Evolutionary conservation across 2,888 invertebrate species (phyloP).

Genomic region (Drosophila conformis): DNA sequence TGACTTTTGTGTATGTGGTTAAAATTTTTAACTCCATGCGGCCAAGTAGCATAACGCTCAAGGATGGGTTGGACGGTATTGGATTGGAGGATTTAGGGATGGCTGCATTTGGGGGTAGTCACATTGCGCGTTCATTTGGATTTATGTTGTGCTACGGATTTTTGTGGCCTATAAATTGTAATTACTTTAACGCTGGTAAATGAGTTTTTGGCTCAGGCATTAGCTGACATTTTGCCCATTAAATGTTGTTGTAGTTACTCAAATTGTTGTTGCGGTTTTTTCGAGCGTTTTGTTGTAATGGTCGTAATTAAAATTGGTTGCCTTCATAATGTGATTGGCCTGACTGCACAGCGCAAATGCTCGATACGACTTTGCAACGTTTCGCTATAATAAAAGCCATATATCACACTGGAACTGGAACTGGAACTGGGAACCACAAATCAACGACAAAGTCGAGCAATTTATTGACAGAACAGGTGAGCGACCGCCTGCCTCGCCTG

Average conservation of each 20-base stretch:
- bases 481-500: slow-evolving; percentile 1
- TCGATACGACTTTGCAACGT: slow-evolving; percentile 24
- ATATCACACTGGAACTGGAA: slow-evolving; percentile 49
- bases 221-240: slow-evolving; percentile 62
- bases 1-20: slow-evolving; percentile 70
- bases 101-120: neutral
- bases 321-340: slow-evolving; percentile 79
- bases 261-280: slow-evolving; percentile 35
- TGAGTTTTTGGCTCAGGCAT: slow-evolving; percentile 75
- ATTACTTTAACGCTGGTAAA: slow-evolving; percentile 79
- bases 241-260: slow-evolving; percentile 52
- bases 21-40: slow-evolving; percentile 72
- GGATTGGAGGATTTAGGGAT: neutral
- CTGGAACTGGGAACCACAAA: slow-evolving; percentile 42
- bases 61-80: neutral
- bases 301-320: slow-evolving; percentile 78
- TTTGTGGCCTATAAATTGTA: slow-evolving; percentile 81
- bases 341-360: slow-evolving; percentile 34
- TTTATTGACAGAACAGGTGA: slow-evolving; percentile 59
- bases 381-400: slow-evolving; percentile 60
- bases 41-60: slow-evolving; percentile 25
- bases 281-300: slow-evolving; percentile 63
- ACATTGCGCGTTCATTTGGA: slow-evolving; percentile 72
- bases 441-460: slow-evolving; percentile 51
- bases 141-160: slow-evolving; percentile 79